phyloP scores from a whole-genome alignment of 64 coral and sea anemone genomes.

The Pocillopora damicornis region DNA sequence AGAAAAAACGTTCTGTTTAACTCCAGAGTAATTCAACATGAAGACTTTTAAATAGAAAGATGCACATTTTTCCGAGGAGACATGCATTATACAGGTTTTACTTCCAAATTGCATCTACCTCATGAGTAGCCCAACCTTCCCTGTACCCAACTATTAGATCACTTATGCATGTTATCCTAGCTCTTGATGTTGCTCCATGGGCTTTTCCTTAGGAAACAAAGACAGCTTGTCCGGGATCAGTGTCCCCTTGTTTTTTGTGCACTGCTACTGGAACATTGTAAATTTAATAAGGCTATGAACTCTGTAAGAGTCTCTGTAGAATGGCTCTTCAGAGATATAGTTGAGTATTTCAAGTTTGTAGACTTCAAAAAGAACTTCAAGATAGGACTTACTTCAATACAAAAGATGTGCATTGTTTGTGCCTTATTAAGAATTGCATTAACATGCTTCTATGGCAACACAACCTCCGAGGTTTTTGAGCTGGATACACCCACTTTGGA shows the following conservation, averaged over 20 bases:
- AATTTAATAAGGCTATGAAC: too few species aligned
- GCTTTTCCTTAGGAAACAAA: conserved; percentile 15
- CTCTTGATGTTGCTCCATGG: neutral
- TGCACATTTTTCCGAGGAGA: conserved; percentile 15
- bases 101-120: conserved; percentile 32
- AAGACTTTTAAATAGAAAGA: conserved; percentile 22
- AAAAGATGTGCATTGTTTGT: too few species aligned
- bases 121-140: conserved; percentile 26
- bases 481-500: too few species aligned
- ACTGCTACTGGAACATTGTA: neutral
- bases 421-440: too few species aligned
- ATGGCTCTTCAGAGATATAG: too few species aligned
- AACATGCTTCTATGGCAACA: too few species aligned
- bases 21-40: neutral
- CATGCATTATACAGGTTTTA: conserved; percentile 9
- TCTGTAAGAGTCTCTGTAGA: too few species aligned
- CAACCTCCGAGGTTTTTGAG: too few species aligned
- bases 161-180: conserved; percentile 6
- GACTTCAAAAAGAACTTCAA: too few species aligned
- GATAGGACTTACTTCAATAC: too few species aligned
- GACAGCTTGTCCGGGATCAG: conserved; percentile 36
- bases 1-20: too few species aligned
- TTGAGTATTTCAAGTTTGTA: too few species aligned
- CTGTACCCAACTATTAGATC: conserved; percentile 34
- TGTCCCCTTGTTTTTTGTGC: neutral